Base-by-base conservation (phyloP, 2,113 vertebrate genomes). In the Agapornis roseicollis region DNA sequence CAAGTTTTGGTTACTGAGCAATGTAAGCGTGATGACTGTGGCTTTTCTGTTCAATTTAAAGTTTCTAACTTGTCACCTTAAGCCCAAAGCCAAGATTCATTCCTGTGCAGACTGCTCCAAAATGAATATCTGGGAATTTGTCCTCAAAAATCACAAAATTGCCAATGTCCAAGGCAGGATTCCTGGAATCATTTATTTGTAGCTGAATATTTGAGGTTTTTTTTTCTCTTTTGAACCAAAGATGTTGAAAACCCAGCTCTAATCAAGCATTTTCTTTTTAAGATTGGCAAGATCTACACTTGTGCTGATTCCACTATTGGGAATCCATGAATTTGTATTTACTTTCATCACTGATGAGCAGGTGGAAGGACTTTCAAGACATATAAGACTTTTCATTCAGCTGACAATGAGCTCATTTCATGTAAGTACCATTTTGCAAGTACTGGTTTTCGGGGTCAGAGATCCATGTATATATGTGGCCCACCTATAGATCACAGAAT, bases 281-380 rank as follows among this genome's bases (percentile, higher is more conserved):
- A 99, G 99, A 89, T 90, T 99, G 97, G 99, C 98, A 74, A 98
- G 98, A 96, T 99, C 99, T 12, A 99, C 99, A 0, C 97, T 99
- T 82, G 98, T 99, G 31, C 97, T 99, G 84, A 99, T 99, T 95
- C 99, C 99, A 61, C 88, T 99, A 88, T 29, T 99, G 96, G 99
- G 99, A 28, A 98, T 99, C 90, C 99, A 99, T 1, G 99, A 99
- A 69, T 97, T 99, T 73, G 94, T 99, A 29, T 99, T 99, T 93
- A 98, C 97, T 4, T 98, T 99, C 90, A 89, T 99, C 81, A 96
- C 98, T 5, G 99, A 99, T 25, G 99, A 99, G 37, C 99, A 98
- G 44, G 88, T 99, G 61, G 93, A 98, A 92, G 99, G 98, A 72
- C 97, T 94, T 93, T 96, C 97, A 72, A 99, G 97, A 70, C 98